Evolutionary conservation across 2,888 invertebrate species (phyloP).

Genomic region (Hoplodrina ambigua): DNA sequence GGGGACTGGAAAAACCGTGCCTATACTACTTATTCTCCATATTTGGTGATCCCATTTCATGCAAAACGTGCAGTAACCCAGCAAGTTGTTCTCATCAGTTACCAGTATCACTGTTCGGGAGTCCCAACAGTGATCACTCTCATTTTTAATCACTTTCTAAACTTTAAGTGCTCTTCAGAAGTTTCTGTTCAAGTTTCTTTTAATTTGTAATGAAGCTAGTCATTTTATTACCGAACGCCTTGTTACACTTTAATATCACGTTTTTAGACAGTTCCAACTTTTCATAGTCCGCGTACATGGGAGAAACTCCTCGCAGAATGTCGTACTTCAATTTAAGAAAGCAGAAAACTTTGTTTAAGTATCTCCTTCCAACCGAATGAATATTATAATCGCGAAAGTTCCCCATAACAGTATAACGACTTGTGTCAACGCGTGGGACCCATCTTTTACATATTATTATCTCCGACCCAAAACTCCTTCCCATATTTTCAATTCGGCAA

Average conservation of each 20-base stretch:
- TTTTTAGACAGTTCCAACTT: neutral
- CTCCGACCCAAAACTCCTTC: conserved; percentile 20
- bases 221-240: neutral
- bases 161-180: conserved; percentile 14
- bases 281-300: neutral
- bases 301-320: neutral
- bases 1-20: no score
- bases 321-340: conserved; percentile 11
- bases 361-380: conserved; percentile 29
- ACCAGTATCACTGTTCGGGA: conserved; percentile 15
- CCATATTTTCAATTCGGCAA: conserved; percentile 37
- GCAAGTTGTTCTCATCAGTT: conserved; percentile 28
- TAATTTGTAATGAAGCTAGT: conserved; percentile 10
- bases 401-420: conserved; percentile 23
- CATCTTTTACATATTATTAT: conserved; percentile 42
- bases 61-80: conserved; percentile 45
- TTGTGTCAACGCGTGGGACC: conserved; percentile 21
- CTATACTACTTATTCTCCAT: neutral
- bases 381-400: conserved; percentile 40
- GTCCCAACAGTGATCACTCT: conserved; percentile 32
- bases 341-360: conserved; percentile 4
- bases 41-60: conserved; percentile 17
- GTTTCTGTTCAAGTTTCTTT: neutral
- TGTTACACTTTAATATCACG: neutral
- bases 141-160: conserved; percentile 45